Conservation (phyloP, 2,888 invertebrate species). For the Fabriciana adippe region DNA sequence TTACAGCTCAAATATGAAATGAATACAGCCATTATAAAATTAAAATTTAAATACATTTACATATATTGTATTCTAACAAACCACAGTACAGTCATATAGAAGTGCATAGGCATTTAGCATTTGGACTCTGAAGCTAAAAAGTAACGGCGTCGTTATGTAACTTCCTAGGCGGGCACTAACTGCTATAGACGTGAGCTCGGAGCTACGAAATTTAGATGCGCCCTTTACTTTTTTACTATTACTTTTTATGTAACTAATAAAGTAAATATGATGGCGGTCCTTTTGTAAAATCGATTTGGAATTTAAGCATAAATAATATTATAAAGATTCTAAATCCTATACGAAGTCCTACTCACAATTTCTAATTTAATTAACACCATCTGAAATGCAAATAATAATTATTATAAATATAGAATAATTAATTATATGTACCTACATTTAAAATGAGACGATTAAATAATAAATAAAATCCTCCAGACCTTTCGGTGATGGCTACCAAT, state of each 20-base stretch:
- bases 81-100: slow-evolving; percentile 29
- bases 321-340: no score
- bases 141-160: slow-evolving; percentile 61
- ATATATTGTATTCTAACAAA: slow-evolving; percentile 17
- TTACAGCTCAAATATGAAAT: neutral
- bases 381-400: no score
- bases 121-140: slow-evolving; percentile 62
- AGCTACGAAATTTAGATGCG: slow-evolving; percentile 45
- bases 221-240: slow-evolving; percentile 8
- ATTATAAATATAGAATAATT: no score
- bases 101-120: slow-evolving; percentile 58
- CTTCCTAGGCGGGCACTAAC: slow-evolving; percentile 53
- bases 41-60: slow-evolving; percentile 3
- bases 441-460: no score
- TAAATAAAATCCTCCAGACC: no score
- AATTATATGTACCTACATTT: no score
- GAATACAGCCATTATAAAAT: neutral
- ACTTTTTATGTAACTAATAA: neutral
- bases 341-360: no score
- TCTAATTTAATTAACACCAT: no score
- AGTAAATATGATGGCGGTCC: no score
- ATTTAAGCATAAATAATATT: no score
- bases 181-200: slow-evolving; percentile 51
- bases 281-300: no score
- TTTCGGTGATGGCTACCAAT: no score